Evolutionary conservation across 2,113 vertebrate species (phyloP), one percentile per base, ranked within the genome.

Genomic region (Thryonomys swinderianus): DNA sequence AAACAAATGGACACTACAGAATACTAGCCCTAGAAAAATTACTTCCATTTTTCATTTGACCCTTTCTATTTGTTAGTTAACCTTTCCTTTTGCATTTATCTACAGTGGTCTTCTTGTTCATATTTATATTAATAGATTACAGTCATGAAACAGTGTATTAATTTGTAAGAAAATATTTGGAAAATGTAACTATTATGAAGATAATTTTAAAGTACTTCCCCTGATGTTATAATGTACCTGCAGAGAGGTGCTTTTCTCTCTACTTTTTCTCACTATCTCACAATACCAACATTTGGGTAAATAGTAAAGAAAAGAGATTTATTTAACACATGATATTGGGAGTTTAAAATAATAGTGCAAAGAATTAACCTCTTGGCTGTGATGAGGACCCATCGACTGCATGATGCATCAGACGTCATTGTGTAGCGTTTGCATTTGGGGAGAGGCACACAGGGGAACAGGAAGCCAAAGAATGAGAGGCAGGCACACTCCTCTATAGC

Each of bases 1-100:
- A 57, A 57, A 62, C 30, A 95, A 86, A 86, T 51, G 9, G 9
- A 8, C n/a, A 78, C 74, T 86, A 80, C 85, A 7, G 10, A 74
- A 84, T 66, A 76, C 5, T 32, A 42, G 25, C 20, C 27, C 23
- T 62, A 84, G 40, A 88, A 34, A 92, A 97, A 93, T 84, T 79
- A 84, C 87, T 93, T 57, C 34, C 32, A 62, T 48, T 86, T 90
- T 59, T 93, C 11, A 40, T 23, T 87, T 34, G 7, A 61, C 48
- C 13, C 11, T 62, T 69, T 21, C 79, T 69, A 18, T 55, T 87
- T 73, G 2, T 71, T 95, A 79, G 76, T 73, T 88, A 81, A 51
- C 17, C 9, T 76, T 93, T 91, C 42, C 1, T 93, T 14, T 48
- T 78, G 11, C 74, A 3, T 32, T 59, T 3, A 37, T 57, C 20